phyloP scores from a whole-genome alignment of 2,113 vertebrate genomes.

The Tupaia chinensis region DNA sequence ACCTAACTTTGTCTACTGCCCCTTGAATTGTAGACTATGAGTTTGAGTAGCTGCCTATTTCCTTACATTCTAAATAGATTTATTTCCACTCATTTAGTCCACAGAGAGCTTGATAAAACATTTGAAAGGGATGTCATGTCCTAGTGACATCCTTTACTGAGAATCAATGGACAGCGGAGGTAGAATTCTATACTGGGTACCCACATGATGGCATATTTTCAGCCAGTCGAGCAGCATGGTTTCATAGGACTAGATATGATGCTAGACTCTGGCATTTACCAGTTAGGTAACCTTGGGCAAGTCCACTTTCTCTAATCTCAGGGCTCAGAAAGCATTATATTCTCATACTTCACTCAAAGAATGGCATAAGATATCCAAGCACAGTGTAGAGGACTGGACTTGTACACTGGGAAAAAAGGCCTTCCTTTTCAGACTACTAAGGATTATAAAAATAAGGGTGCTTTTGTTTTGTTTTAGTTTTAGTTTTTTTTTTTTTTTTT shows the following conservation, averaged over 20 bases:
- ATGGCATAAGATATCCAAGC: not conserved
- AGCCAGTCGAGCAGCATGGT: not conserved
- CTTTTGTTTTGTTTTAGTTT: too few relatives aligned
- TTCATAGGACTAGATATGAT: not conserved
- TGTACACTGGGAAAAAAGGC: not conserved
- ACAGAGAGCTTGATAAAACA: not conserved
- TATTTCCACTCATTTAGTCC: not conserved
- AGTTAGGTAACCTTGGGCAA: not conserved
- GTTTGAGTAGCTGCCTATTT: not conserved
- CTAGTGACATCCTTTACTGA: not conserved
- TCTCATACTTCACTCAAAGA: not conserved
- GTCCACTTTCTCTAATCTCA: not conserved
- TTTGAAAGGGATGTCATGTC: not conserved
- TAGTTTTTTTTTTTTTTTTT: too few relatives aligned
- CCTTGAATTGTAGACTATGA: not conserved
- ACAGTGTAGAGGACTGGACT: not conserved
- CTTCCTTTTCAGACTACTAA: not conserved
- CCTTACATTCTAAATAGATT: not conserved
- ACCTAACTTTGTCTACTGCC: not conserved
- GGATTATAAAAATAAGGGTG: not conserved
- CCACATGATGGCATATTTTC: not conserved
- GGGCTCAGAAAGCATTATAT: not conserved
- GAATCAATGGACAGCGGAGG: not conserved
- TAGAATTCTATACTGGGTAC: not conserved
- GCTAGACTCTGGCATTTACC: not conserved